Conservation (phyloP, 2,113 vertebrate species). For the Colistium nudipinnis region DNA sequence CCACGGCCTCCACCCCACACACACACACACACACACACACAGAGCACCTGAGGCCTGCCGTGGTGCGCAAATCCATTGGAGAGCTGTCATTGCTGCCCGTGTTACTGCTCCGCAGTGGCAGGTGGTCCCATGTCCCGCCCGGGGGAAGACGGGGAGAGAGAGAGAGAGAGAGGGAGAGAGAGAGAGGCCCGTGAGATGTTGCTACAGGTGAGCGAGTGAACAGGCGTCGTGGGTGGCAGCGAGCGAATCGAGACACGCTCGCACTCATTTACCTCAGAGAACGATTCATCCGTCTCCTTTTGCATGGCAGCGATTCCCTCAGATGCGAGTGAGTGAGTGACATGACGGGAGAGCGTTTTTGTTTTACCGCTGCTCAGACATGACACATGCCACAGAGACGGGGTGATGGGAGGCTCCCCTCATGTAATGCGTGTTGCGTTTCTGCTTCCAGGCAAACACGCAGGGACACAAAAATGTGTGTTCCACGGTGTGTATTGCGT, state of each 20-base stretch:
- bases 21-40: too few relatives aligned
- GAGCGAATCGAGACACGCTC: slow-evolving; percentile 46
- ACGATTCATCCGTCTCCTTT: slow-evolving; percentile 37
- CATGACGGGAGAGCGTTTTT: slow-evolving; percentile 41
- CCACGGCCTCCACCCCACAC: neutral
- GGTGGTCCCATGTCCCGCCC: slow-evolving; percentile 72
- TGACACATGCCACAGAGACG: slow-evolving; percentile 50
- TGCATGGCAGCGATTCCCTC: slow-evolving; percentile 25
- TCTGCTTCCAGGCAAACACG: slow-evolving; percentile 39
- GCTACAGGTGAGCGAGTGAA: slow-evolving; percentile 41
- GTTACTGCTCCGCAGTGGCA: slow-evolving; percentile 71
- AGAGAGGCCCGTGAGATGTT: slow-evolving; percentile 21
- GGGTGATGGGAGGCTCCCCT: slow-evolving; percentile 32
- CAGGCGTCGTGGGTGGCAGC: slow-evolving; percentile 42
- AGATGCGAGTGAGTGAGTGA: slow-evolving; percentile 58
- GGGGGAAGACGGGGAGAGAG: slow-evolving; percentile 63
- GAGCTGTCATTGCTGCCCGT: slow-evolving; percentile 74
- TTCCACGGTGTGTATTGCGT: slow-evolving; percentile 14
- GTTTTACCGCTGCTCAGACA: slow-evolving; percentile 53
- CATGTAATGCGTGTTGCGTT: slow-evolving; percentile 20
- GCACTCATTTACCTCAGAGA: slow-evolving; percentile 52
- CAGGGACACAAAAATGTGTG: slow-evolving; percentile 29
- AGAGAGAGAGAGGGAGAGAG: slow-evolving; percentile 15
- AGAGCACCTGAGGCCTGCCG: slow-evolving; percentile 49
- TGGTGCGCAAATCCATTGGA: slow-evolving; percentile 68